Evolutionary conservation across 2,888 invertebrate genomes (phyloP).

Genomic region (Polydrusus pterygomalis): DNA sequence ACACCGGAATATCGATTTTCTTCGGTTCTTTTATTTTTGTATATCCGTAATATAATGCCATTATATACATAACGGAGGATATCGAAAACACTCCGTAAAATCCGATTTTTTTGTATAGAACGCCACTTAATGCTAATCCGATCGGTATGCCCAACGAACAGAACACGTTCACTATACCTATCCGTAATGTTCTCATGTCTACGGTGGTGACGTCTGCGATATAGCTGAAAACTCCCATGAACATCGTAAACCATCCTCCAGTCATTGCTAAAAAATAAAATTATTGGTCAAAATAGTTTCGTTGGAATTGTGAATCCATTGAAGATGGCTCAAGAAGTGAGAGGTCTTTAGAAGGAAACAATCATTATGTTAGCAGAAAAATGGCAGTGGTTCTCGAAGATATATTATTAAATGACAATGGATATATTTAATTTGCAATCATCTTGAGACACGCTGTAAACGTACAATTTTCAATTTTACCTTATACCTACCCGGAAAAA

Average conservation of each 20-base stretch:
- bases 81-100: slow-evolving; percentile 89
- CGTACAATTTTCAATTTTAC: no score
- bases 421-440: no score
- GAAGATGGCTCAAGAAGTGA: no score
- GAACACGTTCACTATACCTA: slow-evolving; percentile 92
- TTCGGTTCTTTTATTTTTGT: slow-evolving; percentile 83
- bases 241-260: slow-evolving; percentile 92
- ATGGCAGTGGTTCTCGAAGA: no score
- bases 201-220: slow-evolving; percentile 90
- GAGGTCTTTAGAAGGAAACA: no score
- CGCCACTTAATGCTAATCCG: slow-evolving; percentile 91
- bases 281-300: background rate
- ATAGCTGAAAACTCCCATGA: slow-evolving; percentile 93
- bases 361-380: no score
- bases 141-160: slow-evolving; percentile 91
- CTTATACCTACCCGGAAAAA: slow-evolving; percentile 77
- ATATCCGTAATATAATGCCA: slow-evolving; percentile 85
- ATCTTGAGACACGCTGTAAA: no score
- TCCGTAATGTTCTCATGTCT: slow-evolving; percentile 87
- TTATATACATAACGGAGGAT: slow-evolving; percentile 82
- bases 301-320: no score
- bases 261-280: slow-evolving; percentile 75
- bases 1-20: slow-evolving; percentile 73
- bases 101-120: slow-evolving; percentile 84
- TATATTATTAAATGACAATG: no score